These are phyloP conservation scores for Aptenodytes patagonicus DNA, from an alignment of 2,113 vertebrate species.

Conservation along the genomic window DNA sequence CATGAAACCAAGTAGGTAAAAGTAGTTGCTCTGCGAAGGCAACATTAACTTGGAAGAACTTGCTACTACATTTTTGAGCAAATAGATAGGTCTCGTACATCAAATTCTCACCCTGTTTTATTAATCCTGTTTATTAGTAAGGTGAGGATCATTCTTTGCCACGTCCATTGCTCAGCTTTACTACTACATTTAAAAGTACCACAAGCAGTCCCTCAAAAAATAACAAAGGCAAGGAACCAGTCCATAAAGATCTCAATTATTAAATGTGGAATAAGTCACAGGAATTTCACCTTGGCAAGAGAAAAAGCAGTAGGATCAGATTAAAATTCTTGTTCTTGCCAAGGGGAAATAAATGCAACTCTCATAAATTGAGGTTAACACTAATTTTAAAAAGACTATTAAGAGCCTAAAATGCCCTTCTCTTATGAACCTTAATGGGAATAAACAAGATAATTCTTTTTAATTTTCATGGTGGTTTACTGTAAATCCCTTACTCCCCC, in stretches of 20 bases:
- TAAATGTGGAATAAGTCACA: neutral
- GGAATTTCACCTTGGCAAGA: neutral
- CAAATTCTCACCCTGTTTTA: neutral
- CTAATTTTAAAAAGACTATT: neutral
- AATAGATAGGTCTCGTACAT: rapidly evolving
- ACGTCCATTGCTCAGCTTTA: neutral
- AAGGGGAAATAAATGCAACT: neutral
- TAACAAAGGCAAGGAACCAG: neutral
- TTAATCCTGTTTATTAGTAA: neutral
- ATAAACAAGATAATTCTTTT: neutral
- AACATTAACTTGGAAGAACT: neutral
- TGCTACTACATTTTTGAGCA: neutral
- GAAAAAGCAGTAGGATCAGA: neutral
- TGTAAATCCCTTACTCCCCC: neutral
- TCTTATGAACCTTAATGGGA: neutral
- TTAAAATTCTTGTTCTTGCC: neutral
- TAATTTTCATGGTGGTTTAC: neutral
- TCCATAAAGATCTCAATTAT: neutral
- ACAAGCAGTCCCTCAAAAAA: neutral
- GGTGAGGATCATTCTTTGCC: neutral
- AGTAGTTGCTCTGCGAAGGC: neutral
- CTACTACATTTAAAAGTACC: neutral
- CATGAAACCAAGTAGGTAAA: neutral
- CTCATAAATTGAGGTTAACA: neutral
- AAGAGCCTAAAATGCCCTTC: neutral